These are phyloP conservation scores for Cottus gobio DNA, from an alignment of 2,113 vertebrate genomes.

Conservation along the genomic window DNA sequence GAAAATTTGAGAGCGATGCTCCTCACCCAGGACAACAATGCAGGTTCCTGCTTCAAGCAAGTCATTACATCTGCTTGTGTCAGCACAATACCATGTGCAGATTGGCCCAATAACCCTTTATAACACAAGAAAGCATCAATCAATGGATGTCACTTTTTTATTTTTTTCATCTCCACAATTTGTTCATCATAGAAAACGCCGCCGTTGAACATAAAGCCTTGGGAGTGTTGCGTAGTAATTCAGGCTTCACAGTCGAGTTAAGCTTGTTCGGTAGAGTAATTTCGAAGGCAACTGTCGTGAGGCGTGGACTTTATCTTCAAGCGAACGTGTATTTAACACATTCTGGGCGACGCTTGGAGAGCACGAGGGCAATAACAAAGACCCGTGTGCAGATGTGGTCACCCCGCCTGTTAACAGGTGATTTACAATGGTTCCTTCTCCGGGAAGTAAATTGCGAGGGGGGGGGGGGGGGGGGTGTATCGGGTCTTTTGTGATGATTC, in stretches of 20 bases:
- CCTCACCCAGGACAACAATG: neutral
- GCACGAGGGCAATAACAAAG: neutral
- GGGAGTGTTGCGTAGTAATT: slow-evolving; percentile 4
- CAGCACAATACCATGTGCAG: neutral
- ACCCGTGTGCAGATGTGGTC: slow-evolving; percentile 43
- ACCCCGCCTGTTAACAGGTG: slow-evolving; percentile 63
- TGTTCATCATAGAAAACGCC: neutral
- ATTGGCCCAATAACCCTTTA: neutral
- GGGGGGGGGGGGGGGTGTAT: neutral
- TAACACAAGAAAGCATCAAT: neutral
- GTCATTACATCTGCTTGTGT: neutral
- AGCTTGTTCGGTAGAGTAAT: neutral
- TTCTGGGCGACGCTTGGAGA: neutral
- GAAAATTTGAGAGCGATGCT: neutral
- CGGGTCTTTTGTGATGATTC: slow-evolving; percentile 65
- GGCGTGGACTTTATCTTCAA: slow-evolving; percentile 3
- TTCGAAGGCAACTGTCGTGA: slow-evolving; percentile 7
- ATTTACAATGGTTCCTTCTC: slow-evolving; percentile 71
- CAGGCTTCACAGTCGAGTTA: neutral
- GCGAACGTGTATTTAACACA: neutral
- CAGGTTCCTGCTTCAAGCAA: neutral
- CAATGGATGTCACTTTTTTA: neutral
- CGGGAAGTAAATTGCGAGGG: slow-evolving; percentile 55
- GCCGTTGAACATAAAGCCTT: slow-evolving; percentile 2
- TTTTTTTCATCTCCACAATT: neutral